Evolutionary conservation across 2,797 vertebrate genomes (phyloP).

Genomic region (Sebastes kiyomatsui): DNA sequence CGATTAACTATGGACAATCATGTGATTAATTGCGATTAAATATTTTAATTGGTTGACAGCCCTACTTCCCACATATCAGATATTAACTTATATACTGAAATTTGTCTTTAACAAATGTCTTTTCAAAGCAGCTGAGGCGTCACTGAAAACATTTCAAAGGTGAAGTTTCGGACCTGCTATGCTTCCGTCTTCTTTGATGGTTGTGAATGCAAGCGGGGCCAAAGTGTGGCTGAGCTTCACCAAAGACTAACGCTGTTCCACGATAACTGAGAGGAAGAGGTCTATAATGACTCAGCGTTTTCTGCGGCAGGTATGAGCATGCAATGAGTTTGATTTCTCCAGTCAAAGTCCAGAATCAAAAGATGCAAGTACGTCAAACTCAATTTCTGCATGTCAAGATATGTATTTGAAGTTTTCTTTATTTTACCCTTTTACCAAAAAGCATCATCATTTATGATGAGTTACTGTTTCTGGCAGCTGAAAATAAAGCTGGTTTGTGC

Average conservation of each 20-base stretch:
- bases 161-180: no score
- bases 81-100: no score
- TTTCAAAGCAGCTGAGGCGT: no score
- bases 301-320: background rate
- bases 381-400: background rate
- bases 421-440: background rate
- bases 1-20: no score
- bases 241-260: background rate
- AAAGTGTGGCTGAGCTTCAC: background rate
- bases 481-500: background rate
- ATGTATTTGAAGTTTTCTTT: background rate
- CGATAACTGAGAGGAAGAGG: background rate
- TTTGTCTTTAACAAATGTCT: no score
- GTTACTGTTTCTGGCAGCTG: background rate
- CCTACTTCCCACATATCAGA: no score
- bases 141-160: no score
- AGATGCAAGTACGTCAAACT: background rate
- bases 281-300: background rate
- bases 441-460: background rate
- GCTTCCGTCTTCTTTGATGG: background rate
- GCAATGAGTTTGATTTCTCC: background rate
- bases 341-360: background rate
- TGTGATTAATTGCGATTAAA: no score
- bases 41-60: no score
- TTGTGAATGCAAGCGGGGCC: background rate